A percentile compares a stretch with the other conserved stretches of the same genome.
Conservation (phyloP, 2,797 vertebrate species). For the Oophaga sylvatica region DNA sequence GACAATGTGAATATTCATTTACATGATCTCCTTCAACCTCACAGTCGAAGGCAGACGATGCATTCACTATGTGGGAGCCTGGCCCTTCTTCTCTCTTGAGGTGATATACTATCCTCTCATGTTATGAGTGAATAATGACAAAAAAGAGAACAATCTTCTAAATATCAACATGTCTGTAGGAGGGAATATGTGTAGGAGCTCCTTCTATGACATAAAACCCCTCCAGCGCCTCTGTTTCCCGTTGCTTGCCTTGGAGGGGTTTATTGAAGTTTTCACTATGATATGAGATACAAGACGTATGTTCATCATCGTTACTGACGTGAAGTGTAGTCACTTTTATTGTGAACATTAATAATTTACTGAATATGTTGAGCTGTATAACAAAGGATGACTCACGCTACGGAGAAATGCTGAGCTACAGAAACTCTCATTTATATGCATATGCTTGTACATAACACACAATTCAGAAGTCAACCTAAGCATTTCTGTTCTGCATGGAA, state of each 20-base stretch:
- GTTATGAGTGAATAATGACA: no score
- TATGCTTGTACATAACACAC: constrained; percentile 22
- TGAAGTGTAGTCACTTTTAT: constrained; percentile 36
- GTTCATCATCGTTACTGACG: constrained; percentile 2
- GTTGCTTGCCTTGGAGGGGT: background rate
- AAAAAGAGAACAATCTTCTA: no score
- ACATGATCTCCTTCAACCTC: no score
- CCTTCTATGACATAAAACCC: background rate
- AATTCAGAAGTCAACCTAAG: constrained; percentile 15
- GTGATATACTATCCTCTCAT: no score
- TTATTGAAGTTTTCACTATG: background rate
- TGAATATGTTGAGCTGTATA: constrained; percentile 34
- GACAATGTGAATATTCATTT: no score
- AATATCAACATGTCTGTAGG: no score
- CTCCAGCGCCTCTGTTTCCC: background rate
- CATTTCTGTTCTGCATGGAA: constrained; percentile 23
- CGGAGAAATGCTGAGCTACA: constrained; percentile 24
- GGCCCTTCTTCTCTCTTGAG: no score
- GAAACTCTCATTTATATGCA: constrained; percentile 31
- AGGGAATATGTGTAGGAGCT: no score
- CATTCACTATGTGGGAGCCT: no score
- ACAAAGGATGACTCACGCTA: constrained; percentile 45
- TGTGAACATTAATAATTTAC: constrained; percentile 55
- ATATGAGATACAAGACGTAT: background rate
- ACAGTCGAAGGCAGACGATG: no score